phyloP scores from a whole-genome alignment of 2,888 invertebrate genomes.

The Tyria jacobaeae region DNA sequence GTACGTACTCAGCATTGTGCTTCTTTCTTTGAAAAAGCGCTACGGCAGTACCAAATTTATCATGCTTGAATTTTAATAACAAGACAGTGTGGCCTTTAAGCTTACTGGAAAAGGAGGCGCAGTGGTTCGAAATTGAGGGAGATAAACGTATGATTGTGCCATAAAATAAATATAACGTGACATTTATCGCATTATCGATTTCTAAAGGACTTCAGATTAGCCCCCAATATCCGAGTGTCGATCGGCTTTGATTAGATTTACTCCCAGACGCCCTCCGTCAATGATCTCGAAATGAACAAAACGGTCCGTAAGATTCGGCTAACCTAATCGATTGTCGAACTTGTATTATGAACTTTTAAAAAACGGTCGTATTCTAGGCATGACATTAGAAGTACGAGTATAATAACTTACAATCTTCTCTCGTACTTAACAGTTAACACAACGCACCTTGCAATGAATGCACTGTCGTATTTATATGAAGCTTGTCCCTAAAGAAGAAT shows the following conservation, averaged over 20 bases:
- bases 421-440: too few relatives aligned
- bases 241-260: conserved; percentile 37
- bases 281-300: conserved; percentile 14
- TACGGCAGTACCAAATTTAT: too few relatives aligned
- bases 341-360: not conserved
- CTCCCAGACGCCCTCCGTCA: not conserved
- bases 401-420: too few relatives aligned
- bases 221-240: conserved; percentile 18
- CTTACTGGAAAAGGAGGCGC: not conserved
- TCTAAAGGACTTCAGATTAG: conserved; percentile 25
- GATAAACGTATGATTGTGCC: too few relatives aligned
- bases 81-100: not conserved
- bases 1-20: too few relatives aligned
- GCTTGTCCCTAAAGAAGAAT: too few relatives aligned
- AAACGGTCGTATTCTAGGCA: too few relatives aligned
- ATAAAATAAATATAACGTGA: not conserved
- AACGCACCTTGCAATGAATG: too few relatives aligned
- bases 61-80: not conserved
- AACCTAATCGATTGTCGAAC: not conserved
- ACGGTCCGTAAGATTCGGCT: conserved; percentile 9
- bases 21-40: too few relatives aligned
- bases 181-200: not conserved
- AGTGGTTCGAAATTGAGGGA: too few relatives aligned
- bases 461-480: too few relatives aligned
- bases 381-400: too few relatives aligned